Evolutionary conservation across 23 tunicate species (phyloP), one percentile per base, ranked within the genome.

Genomic region (Styela plicata): DNA sequence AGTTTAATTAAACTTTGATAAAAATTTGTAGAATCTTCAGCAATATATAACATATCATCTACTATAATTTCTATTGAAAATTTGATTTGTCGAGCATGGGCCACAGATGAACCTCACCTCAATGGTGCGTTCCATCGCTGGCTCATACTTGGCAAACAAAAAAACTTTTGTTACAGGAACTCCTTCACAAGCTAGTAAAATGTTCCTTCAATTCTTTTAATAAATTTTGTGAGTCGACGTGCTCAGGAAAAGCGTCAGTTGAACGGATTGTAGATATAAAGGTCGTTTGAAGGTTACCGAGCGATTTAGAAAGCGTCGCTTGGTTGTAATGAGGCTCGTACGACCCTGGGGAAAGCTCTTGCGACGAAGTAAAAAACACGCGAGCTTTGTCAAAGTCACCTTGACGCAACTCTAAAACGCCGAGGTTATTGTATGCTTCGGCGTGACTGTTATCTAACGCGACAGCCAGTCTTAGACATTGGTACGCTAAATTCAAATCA

Each of bases 361-460:
- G 82, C 26, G 98, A 86, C 22, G 93, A 64, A 17, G 87, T 64
- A 29, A 93, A 82, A 2, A 87, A 68, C 25, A 83, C 74, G 36
- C 82, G 88, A 1, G 98, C 93, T 33, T 85, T 65, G 53, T 93
- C 98, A n/a, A 93, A 30, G 44, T 93, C 98, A 5, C 94, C 98
- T 18, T 86, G 80, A 26, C 89, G 87, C 21, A 93, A 69, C 74
- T 93, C 98, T 36, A 93, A 69, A 74, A 93, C 98, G 18, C 86
- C 98, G 23, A 93, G 82, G 52, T 93, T 93, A 64, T 87, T 93
- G 86, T 93, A 88, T 16, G 98, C 89, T 61, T 93, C 98, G 1
- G 87, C 69, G 63, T 93, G 98, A 18, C 82, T 84, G 70, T 88
- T 93, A 57, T 93, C 80, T 19, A 86, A 53, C 0, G 98, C 57